Percentiles rank a stretch among this genome's conserved stretches.
Conservation (phyloP, 2,888 invertebrate species). For the Atherix ibis region DNA sequence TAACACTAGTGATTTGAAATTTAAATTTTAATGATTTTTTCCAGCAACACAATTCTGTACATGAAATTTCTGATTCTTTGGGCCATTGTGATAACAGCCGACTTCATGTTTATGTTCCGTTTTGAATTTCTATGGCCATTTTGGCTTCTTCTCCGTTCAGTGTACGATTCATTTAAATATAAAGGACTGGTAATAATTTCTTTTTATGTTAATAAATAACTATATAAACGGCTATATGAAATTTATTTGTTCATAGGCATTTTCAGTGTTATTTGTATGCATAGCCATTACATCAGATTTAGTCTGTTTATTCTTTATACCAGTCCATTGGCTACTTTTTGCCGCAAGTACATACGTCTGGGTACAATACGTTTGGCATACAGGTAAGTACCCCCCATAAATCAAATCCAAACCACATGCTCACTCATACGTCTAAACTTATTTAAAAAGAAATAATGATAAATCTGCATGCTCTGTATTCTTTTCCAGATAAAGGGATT, state of each 20-base stretch:
- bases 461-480: too few species aligned
- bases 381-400: too few species aligned
- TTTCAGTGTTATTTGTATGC: conserved; percentile 95
- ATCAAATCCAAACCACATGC: too few species aligned
- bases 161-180: conserved; percentile 95
- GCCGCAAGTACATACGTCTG: conserved; percentile 97
- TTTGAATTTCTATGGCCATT: conserved; percentile 99
- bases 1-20: too few species aligned
- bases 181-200: conserved; percentile 73
- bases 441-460: neutral
- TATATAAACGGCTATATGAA: conserved; percentile 1
- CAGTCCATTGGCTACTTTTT: conserved; percentile 94
- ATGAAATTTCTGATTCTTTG: conserved; percentile 90
- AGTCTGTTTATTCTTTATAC: conserved; percentile 98
- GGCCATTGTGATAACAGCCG: conserved; percentile 85
- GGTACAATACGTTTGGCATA: conserved; percentile 97
- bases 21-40: too few species aligned
- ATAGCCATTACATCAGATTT: conserved; percentile 95
- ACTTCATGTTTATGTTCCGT: conserved; percentile 94
- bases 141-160: conserved; percentile 88
- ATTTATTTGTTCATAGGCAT: conserved; percentile 51
- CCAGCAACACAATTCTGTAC: conserved; percentile 82
- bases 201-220: neutral
- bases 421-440: too few species aligned
- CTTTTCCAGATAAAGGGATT: conserved; percentile 84